These are phyloP conservation scores for Drosophila yakuba DNA, from an alignment of 1,140 invertebrate species.

Conservation along the genomic window DNA sequence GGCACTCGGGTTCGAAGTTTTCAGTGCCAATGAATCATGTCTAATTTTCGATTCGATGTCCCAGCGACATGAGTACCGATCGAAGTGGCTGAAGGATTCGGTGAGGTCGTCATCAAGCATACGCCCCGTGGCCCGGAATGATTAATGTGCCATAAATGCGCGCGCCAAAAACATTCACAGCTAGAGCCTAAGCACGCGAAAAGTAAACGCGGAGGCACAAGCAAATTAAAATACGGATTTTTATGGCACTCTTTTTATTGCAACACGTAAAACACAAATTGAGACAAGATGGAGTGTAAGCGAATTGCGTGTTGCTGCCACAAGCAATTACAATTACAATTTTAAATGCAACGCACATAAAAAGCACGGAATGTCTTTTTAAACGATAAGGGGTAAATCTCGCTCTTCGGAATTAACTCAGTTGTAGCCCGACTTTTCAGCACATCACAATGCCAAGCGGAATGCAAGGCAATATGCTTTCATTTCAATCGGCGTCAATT, in stretches of 20 bases:
- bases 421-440: background rate
- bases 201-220: constrained; percentile 31
- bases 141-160: constrained; percentile 73
- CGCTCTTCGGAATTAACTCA: constrained; percentile 1
- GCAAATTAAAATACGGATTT: constrained; percentile 54
- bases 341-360: constrained; percentile 54
- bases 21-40: constrained; percentile 34
- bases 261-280: constrained; percentile 76
- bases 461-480: constrained; percentile 1
- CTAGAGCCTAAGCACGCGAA: constrained; percentile 56
- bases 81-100: constrained; percentile 18
- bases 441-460: background rate
- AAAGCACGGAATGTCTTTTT: constrained; percentile 51
- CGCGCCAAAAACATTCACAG: constrained; percentile 52
- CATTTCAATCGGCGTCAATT: background rate
- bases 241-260: constrained; percentile 76
- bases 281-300: constrained; percentile 54
- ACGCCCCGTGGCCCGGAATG: constrained; percentile 37
- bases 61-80: constrained; percentile 24
- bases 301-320: constrained; percentile 33
- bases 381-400: constrained; percentile 29
- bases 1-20: constrained; percentile 26
- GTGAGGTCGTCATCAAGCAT: constrained; percentile 55
- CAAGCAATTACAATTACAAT: constrained; percentile 62
- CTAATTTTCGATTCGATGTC: constrained; percentile 40